Evolutionary conservation across 2,797 vertebrate genomes (phyloP).

Genomic region (Apodemus agrarius): DNA sequence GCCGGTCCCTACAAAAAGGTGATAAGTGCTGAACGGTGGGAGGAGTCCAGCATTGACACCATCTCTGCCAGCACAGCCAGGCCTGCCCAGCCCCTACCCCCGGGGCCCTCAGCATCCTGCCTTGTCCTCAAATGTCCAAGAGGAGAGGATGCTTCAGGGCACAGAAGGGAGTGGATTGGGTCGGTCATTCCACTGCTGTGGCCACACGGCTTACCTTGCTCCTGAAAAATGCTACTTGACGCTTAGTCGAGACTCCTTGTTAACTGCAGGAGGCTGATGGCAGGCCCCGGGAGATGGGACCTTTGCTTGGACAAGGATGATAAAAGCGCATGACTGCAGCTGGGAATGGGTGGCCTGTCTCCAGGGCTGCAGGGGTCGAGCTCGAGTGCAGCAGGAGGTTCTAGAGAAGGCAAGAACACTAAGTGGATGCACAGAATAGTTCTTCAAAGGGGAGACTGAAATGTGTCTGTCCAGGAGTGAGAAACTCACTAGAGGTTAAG

Average conservation of each 20-base stretch:
- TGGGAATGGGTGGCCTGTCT: not conserved
- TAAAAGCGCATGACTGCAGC: not conserved
- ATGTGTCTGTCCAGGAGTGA: not conserved
- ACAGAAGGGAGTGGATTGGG: not conserved
- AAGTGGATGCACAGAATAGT: too few relatives aligned
- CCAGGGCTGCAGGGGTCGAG: not conserved
- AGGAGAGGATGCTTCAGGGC: not conserved
- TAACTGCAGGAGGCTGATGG: slow-evolving; percentile 13
- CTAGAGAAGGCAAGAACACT: not conserved
- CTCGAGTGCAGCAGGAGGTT: not conserved
- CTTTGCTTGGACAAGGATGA: not conserved
- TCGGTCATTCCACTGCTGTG: not conserved
- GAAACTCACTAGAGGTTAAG: not conserved
- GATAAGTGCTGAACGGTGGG: fast-evolving
- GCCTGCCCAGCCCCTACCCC: too few relatives aligned
- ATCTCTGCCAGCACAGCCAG: not conserved
- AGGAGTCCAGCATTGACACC: not conserved
- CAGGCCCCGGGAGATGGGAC: not conserved
- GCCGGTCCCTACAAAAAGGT: not conserved
- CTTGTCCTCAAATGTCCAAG: not conserved
- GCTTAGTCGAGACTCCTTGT: slow-evolving; percentile 19
- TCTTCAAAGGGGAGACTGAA: not conserved
- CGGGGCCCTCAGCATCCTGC: not conserved
- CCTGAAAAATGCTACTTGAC: not conserved
- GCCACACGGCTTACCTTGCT: slow-evolving; percentile 7